These are phyloP conservation scores for Tragopan temminckii DNA, from an alignment of 2,797 vertebrate species.

Conservation along the genomic window DNA sequence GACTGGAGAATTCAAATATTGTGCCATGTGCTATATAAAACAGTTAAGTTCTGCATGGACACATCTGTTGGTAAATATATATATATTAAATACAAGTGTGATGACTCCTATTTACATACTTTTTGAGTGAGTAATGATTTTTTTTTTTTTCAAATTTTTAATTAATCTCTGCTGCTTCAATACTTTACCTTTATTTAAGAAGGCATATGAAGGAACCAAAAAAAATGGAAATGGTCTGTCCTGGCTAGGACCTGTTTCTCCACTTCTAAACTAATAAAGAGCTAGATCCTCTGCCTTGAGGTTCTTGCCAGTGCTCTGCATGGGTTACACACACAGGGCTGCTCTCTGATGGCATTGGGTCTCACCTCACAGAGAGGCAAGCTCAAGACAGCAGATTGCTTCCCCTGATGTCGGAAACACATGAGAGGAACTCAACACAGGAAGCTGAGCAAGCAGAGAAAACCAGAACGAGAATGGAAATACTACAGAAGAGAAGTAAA, in stretches of 20 bases:
- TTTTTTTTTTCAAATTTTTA: not conserved
- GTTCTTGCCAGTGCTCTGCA: not conserved
- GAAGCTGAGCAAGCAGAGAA: conserved; percentile 37
- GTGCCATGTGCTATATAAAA: not conserved
- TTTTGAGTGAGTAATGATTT: not conserved
- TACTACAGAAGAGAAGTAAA: not conserved
- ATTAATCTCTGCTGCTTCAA: not conserved
- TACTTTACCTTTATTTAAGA: not conserved
- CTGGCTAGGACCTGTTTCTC: not conserved
- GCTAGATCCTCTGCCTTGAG: not conserved
- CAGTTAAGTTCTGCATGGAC: conserved; percentile 17
- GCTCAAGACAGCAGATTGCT: not conserved
- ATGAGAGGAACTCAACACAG: not conserved
- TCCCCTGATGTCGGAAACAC: not conserved
- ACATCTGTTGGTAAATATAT: not conserved
- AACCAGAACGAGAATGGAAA: conserved; percentile 24
- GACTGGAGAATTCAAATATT: not conserved
- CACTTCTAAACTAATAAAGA: not conserved
- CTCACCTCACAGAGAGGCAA: not conserved
- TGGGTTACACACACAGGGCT: not conserved
- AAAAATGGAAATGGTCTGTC: not conserved
- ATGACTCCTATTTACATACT: not conserved
- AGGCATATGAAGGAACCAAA: not conserved
- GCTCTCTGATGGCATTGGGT: not conserved
- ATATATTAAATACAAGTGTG: not conserved